Conservation (phyloP, 2,113 vertebrate genomes). For the Peucedramus taeniatus region DNA sequence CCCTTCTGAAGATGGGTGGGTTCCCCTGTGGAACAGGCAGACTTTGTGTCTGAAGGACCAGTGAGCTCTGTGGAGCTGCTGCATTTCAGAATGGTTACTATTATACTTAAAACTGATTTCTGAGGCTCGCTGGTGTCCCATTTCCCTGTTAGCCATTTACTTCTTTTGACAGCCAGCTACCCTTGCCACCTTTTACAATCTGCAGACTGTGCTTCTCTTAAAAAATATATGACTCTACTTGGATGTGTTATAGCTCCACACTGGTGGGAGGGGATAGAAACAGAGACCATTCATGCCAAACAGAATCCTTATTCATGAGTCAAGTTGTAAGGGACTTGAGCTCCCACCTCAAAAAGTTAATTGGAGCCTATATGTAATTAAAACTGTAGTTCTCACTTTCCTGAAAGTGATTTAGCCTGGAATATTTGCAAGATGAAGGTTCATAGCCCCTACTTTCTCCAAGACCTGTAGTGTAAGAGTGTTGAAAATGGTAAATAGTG, state of each 20-base stretch:
- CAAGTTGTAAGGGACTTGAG: neutral
- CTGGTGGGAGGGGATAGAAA: neutral
- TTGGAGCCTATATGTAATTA: neutral
- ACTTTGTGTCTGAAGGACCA: neutral
- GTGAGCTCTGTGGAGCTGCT: neutral
- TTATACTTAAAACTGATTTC: neutral
- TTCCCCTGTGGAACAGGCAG: neutral
- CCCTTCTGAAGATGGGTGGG: neutral
- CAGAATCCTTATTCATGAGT: slow-evolving; percentile 8
- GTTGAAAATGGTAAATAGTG: neutral
- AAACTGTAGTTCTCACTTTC: neutral
- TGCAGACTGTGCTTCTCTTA: neutral
- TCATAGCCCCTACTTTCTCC: neutral
- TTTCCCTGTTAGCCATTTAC: neutral
- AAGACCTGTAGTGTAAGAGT: neutral
- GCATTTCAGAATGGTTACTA: neutral
- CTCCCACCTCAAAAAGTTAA: neutral
- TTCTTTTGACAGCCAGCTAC: neutral
- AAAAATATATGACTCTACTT: neutral
- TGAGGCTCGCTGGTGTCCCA: neutral
- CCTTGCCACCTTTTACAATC: neutral
- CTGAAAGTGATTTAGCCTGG: neutral
- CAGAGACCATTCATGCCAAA: slow-evolving; percentile 12
- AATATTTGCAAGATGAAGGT: neutral
- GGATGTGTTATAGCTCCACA: neutral